phyloP scores from a whole-genome alignment of 2,113 vertebrate species.

The Leptosomus discolor region DNA sequence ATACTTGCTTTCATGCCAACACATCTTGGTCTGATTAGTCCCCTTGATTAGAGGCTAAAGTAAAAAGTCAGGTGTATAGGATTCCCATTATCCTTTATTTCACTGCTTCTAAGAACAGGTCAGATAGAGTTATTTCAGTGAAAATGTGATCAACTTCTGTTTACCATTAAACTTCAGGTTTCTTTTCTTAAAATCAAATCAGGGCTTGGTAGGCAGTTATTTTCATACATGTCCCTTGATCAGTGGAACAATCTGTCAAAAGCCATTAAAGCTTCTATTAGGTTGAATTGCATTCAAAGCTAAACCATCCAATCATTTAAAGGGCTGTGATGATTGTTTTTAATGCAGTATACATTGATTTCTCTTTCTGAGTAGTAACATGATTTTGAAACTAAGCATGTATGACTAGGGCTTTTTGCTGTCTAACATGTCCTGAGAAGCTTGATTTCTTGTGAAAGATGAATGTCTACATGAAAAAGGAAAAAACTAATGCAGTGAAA shows the following conservation, averaged over 20 bases:
- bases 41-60: slow-evolving; percentile 68
- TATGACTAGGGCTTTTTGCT: slow-evolving; percentile 66
- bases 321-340: slow-evolving; percentile 69
- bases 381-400: slow-evolving; percentile 75
- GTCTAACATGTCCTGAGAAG: neutral
- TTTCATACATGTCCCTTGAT: slow-evolving; percentile 74
- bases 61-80: slow-evolving; percentile 66
- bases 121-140: slow-evolving; percentile 59
- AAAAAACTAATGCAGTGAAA: slow-evolving; percentile 13
- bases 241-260: slow-evolving; percentile 76
- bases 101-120: slow-evolving; percentile 47
- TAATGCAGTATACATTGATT: slow-evolving; percentile 76
- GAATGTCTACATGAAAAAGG: neutral
- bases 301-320: slow-evolving; percentile 62
- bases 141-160: slow-evolving; percentile 75
- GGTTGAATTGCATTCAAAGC: slow-evolving; percentile 72
- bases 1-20: slow-evolving; percentile 29
- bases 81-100: slow-evolving; percentile 69
- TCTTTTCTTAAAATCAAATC: slow-evolving; percentile 77
- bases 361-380: slow-evolving; percentile 54
- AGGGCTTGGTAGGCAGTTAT: slow-evolving; percentile 67
- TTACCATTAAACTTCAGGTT: slow-evolving; percentile 74
- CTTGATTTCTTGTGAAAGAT: slow-evolving; percentile 33
- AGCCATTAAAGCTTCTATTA: slow-evolving; percentile 71
- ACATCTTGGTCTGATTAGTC: slow-evolving; percentile 74